Evolutionary conservation across 2,888 invertebrate species (phyloP).

Genomic region (Graphium colonna): DNA sequence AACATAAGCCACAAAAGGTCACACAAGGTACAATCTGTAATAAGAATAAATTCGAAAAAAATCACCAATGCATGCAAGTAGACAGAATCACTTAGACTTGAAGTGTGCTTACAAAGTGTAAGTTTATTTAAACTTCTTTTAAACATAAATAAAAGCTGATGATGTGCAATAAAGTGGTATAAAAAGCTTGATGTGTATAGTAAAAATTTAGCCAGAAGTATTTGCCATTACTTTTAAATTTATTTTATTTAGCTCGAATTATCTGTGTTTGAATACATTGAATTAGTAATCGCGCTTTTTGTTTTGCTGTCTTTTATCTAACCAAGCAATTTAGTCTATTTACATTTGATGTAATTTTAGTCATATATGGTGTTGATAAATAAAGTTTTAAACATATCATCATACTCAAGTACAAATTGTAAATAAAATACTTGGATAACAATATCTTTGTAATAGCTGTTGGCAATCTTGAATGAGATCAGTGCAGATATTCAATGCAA

Average conservation of each 20-base stretch:
- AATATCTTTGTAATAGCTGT: constrained; percentile 17
- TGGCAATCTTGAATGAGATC: background rate
- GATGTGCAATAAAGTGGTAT: background rate
- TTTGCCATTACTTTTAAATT: background rate
- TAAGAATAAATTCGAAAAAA: background rate
- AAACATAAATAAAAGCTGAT: background rate
- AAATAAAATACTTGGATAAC: background rate
- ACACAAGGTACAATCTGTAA: too few relatives aligned
- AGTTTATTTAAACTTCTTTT: background rate
- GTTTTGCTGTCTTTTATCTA: background rate
- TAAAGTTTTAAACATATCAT: background rate
- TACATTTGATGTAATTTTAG: background rate
- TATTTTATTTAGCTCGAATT: background rate
- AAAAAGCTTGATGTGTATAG: background rate
- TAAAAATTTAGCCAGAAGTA: background rate
- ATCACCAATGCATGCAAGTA: constrained; percentile 9
- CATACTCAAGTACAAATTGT: constrained; percentile 21
- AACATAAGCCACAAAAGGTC: background rate
- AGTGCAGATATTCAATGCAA: too few relatives aligned
- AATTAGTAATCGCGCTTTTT: background rate
- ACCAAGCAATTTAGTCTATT: background rate
- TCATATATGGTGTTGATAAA: background rate
- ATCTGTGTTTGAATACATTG: background rate
- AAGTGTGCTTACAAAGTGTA: background rate
- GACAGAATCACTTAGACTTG: constrained; percentile 4